Conservation (phyloP, 2,888 invertebrate genomes). For the Drosophila mulleri region DNA sequence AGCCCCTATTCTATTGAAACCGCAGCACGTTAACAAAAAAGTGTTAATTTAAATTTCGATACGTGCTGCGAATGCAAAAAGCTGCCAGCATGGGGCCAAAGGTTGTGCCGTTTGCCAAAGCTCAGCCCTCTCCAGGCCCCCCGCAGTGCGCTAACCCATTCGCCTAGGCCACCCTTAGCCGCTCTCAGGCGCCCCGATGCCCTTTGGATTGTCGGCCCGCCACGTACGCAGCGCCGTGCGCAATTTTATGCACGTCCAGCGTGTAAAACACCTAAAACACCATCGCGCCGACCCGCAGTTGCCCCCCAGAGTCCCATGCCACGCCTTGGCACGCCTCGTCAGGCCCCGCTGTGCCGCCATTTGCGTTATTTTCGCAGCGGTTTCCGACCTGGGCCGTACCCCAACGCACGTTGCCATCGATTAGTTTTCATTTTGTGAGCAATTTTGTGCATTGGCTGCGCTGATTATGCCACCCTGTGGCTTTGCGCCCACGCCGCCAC, state of each 20-base stretch:
- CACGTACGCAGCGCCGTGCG: conserved; percentile 65
- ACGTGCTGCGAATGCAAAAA: conserved; percentile 77
- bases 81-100: conserved; percentile 18
- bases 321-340: too few species aligned
- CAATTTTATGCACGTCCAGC: conserved; percentile 82
- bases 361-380: conserved; percentile 52
- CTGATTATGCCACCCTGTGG: conserved; percentile 64
- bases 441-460: conserved; percentile 71
- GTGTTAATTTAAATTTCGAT: conserved; percentile 83
- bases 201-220: conserved; percentile 28
- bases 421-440: conserved; percentile 80
- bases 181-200: neutral
- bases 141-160: neutral
- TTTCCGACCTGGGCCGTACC: conserved; percentile 34
- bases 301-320: neutral
- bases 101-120: conserved; percentile 26
- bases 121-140: neutral
- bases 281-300: conserved; percentile 40
- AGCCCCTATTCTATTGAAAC: conserved; percentile 52
- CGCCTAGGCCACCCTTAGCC: neutral
- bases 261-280: conserved; percentile 79
- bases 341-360: conserved; percentile 15
- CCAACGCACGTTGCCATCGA: conserved; percentile 66
- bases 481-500: conserved; percentile 1
- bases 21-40: conserved; percentile 82